Percentiles rank a stretch among this genome's conserved stretches.
These are phyloP conservation scores for Melitaea athalia DNA, from an alignment of 2,888 invertebrate species.

Conservation along the genomic window DNA sequence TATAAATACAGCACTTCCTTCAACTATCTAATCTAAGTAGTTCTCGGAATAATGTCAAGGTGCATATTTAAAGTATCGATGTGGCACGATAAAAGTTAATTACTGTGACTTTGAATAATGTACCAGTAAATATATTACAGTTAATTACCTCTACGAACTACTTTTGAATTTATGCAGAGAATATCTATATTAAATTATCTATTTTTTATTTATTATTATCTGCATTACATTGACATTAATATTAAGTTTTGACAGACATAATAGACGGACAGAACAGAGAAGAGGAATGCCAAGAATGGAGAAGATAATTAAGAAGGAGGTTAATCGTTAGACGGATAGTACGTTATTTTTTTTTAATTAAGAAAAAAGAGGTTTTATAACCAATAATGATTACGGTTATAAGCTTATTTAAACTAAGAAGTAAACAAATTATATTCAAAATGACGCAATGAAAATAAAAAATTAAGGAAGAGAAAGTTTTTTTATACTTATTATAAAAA, in stretches of 20 bases:
- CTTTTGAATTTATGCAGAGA: neutral
- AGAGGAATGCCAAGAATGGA: too few species aligned
- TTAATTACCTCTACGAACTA: neutral
- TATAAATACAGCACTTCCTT: neutral
- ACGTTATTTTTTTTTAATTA: neutral
- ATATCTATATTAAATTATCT: neutral
- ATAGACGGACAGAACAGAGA: neutral
- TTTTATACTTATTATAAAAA: too few species aligned
- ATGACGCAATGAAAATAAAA: too few species aligned
- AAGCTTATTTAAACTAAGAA: too few species aligned
- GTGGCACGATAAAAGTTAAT: constrained; percentile 1
- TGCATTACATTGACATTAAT: neutral
- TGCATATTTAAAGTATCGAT: constrained; percentile 7
- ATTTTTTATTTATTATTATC: too few species aligned
- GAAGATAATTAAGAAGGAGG: too few species aligned
- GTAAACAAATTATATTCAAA: too few species aligned
- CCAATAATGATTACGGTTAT: too few species aligned
- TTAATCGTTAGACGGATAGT: too few species aligned
- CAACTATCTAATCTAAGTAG: neutral
- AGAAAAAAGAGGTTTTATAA: too few species aligned
- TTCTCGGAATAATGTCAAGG: constrained; percentile 11
- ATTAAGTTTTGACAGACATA: neutral
- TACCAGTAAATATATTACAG: neutral
- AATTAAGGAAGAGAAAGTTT: too few species aligned
- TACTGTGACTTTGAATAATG: neutral